A percentile compares a stretch with the other conserved stretches of the same genome.
Conservation (phyloP, 2,888 invertebrate genomes). For the Himalopsyche kuldschensis region DNA sequence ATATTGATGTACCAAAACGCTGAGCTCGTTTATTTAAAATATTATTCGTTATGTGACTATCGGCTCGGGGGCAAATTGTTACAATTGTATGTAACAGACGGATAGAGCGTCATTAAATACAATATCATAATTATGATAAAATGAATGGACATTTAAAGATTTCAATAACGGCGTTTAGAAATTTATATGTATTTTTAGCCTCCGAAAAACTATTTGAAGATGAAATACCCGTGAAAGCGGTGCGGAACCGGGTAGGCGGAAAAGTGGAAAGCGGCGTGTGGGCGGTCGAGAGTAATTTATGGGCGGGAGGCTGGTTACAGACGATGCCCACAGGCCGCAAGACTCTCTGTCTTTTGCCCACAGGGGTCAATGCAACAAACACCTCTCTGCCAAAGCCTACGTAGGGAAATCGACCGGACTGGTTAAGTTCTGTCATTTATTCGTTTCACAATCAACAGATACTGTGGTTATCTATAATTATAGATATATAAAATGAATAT, state of each 20-base stretch:
- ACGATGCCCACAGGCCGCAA: not conserved
- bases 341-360: not conserved
- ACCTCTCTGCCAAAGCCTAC: not conserved
- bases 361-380: not conserved
- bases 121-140: too few species aligned
- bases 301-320: not conserved
- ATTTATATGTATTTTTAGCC: too few species aligned
- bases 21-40: too few species aligned
- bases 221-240: not conserved
- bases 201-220: not conserved
- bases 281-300: constrained; percentile 10
- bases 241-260: not conserved
- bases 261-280: not conserved
- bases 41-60: too few species aligned
- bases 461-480: too few species aligned
- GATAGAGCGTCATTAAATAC: too few species aligned
- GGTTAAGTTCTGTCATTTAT: not conserved
- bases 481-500: too few species aligned
- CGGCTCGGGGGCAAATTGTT: too few species aligned
- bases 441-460: not conserved
- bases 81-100: too few species aligned
- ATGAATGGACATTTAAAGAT: too few species aligned
- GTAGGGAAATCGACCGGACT: not conserved
- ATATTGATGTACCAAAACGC: too few species aligned
- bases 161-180: too few species aligned